Conservation (phyloP, 2,888 invertebrate species). For the Cheilosia urbana region DNA sequence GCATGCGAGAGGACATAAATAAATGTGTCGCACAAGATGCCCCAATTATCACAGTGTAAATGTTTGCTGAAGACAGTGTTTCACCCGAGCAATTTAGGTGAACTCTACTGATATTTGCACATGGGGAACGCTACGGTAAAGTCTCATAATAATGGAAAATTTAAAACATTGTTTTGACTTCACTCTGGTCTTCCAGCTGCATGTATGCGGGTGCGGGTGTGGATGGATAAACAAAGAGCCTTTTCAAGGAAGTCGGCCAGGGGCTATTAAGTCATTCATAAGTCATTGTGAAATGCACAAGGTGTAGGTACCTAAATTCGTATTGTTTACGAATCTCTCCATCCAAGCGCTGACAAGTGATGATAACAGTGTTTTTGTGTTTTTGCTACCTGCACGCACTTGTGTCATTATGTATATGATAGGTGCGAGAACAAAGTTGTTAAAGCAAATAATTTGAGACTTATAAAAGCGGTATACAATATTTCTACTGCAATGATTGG, state of each 20-base stretch:
- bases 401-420: slow-evolving; percentile 11
- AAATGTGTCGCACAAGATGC: slow-evolving; percentile 72
- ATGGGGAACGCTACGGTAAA: not conserved
- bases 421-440: slow-evolving; percentile 34
- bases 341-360: slow-evolving; percentile 22
- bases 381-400: not conserved
- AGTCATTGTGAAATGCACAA: slow-evolving; percentile 61
- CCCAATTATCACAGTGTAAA: slow-evolving; percentile 72
- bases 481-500: slow-evolving; percentile 16
- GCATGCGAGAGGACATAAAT: slow-evolving; percentile 47
- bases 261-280: slow-evolving; percentile 69
- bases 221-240: slow-evolving; percentile 61
- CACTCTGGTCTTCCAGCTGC: slow-evolving; percentile 1
- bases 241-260: slow-evolving; percentile 68
- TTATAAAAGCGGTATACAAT: not conserved
- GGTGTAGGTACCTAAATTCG: slow-evolving; percentile 33
- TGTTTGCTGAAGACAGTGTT: slow-evolving; percentile 66
- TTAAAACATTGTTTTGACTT: slow-evolving; percentile 60
- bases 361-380: slow-evolving; percentile 38
- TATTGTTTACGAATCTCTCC: slow-evolving; percentile 53
- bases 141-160: slow-evolving; percentile 42
- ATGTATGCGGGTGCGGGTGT: slow-evolving; percentile 51
- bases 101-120: slow-evolving; percentile 34
- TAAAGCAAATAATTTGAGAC: slow-evolving; percentile 27
- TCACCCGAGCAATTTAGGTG: slow-evolving; percentile 48